phyloP scores from a whole-genome alignment of 2,797 vertebrate genomes.

The Sebastes oblongus region DNA sequence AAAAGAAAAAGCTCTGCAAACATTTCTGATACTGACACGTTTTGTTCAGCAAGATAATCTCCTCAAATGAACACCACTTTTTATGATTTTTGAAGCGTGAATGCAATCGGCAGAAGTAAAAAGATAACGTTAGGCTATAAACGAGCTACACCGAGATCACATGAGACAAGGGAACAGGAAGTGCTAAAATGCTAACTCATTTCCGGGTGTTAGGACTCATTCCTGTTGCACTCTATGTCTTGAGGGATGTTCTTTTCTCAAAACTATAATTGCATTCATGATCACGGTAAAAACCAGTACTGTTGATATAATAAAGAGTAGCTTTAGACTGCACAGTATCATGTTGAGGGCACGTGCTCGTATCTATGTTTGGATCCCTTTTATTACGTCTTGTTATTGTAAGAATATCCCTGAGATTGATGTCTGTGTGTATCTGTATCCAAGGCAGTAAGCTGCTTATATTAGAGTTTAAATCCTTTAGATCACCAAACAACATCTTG shows the following conservation, averaged over 20 bases:
- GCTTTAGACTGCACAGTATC: background rate
- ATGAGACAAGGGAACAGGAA: too few relatives aligned
- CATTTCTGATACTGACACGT: rapidly evolving
- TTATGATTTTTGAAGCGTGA: too few relatives aligned
- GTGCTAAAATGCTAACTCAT: too few relatives aligned
- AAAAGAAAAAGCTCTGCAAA: too few relatives aligned
- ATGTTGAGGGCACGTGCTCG: background rate
- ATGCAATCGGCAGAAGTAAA: too few relatives aligned
- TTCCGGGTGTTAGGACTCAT: too few relatives aligned
- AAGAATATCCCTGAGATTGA: slow-evolving; percentile 39
- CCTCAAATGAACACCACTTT: too few relatives aligned
- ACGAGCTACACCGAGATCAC: rapidly evolving
- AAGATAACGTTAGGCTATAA: too few relatives aligned
- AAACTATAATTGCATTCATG: background rate
- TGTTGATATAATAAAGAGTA: slow-evolving; percentile 1
- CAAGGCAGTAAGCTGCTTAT: slow-evolving; percentile 56
- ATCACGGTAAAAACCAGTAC: background rate
- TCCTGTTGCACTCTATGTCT: background rate
- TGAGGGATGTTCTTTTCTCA: background rate
- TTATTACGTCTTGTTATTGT: slow-evolving; percentile 39
- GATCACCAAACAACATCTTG: slow-evolving; percentile 38
- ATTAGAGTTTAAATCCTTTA: slow-evolving; percentile 59
- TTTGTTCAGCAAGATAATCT: too few relatives aligned
- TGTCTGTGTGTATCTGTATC: slow-evolving; percentile 24
- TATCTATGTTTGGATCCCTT: slow-evolving; percentile 12